Conservation (phyloP, 2,113 vertebrate species). For the Leucopsar rothschildi region DNA sequence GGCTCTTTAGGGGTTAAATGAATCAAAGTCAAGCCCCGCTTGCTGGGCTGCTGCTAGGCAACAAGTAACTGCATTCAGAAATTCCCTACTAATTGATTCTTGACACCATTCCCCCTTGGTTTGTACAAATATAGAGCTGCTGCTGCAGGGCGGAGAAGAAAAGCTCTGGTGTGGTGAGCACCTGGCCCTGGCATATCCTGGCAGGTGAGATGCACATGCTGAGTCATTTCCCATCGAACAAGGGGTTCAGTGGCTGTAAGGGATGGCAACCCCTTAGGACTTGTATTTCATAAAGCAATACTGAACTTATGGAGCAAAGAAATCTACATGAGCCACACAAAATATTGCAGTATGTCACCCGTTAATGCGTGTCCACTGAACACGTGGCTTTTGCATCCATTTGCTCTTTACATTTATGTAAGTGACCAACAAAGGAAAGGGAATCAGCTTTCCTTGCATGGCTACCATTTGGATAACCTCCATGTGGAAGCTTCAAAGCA, state of each 20-base stretch:
- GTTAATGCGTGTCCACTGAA: fast-evolving
- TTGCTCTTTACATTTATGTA: not conserved
- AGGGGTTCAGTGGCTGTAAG: not conserved
- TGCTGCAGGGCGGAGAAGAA: not conserved
- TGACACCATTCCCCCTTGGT: slow-evolving; percentile 14
- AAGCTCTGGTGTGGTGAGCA: not conserved
- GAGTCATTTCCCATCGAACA: not conserved
- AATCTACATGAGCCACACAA: not conserved
- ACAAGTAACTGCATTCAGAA: slow-evolving; percentile 51
- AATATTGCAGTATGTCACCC: not conserved
- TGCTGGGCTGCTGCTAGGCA: slow-evolving; percentile 68
- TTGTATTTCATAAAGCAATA: not conserved
- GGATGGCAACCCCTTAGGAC: not conserved
- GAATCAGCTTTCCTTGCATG: not conserved
- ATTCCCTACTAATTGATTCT: slow-evolving; percentile 58
- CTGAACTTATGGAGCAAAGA: not conserved
- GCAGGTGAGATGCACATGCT: not conserved
- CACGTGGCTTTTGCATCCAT: fast-evolving
- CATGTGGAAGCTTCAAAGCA: not conserved
- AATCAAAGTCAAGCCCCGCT: slow-evolving; percentile 26
- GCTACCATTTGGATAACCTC: not conserved
- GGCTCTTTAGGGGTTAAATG: slow-evolving; percentile 44
- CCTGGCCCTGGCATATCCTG: not conserved
- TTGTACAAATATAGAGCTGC: slow-evolving; percentile 24
- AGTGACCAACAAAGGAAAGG: not conserved